Conservation (phyloP, 2,113 vertebrate species). For the Ptilorrhoa leucosticta region DNA sequence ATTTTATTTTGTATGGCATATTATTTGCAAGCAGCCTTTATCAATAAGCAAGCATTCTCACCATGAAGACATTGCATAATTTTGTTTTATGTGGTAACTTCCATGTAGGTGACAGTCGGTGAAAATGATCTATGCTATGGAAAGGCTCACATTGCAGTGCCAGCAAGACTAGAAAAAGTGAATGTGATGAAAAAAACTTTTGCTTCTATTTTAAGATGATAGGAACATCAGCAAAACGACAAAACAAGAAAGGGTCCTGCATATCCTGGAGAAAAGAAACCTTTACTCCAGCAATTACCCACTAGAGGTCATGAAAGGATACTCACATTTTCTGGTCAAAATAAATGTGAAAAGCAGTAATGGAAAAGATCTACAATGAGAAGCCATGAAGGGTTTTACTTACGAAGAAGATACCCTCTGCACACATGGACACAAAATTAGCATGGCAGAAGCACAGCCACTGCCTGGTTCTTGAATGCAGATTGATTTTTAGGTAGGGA, state of each 20-base stretch:
- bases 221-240: not conserved
- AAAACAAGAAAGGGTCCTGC: not conserved
- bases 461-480: not conserved
- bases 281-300: not conserved
- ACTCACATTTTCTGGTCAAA: not conserved
- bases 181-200: not conserved
- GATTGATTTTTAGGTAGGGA: conserved; percentile 46
- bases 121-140: not conserved
- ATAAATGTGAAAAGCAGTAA: not conserved
- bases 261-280: not conserved
- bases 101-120: not conserved
- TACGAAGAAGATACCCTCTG: not conserved
- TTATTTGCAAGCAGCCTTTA: not conserved
- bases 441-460: not conserved
- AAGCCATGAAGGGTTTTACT: not conserved
- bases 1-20: not conserved
- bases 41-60: not conserved
- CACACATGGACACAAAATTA: not conserved
- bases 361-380: not conserved
- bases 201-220: not conserved
- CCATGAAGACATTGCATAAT: not conserved
- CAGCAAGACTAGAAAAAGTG: not conserved
- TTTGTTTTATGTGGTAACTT: not conserved
- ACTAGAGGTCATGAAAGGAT: not conserved
- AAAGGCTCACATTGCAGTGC: not conserved